Percentiles rank a stretch among this genome's conserved stretches.
phyloP scores from a whole-genome alignment of 2,888 invertebrate genomes.

The Plebejus anna region DNA sequence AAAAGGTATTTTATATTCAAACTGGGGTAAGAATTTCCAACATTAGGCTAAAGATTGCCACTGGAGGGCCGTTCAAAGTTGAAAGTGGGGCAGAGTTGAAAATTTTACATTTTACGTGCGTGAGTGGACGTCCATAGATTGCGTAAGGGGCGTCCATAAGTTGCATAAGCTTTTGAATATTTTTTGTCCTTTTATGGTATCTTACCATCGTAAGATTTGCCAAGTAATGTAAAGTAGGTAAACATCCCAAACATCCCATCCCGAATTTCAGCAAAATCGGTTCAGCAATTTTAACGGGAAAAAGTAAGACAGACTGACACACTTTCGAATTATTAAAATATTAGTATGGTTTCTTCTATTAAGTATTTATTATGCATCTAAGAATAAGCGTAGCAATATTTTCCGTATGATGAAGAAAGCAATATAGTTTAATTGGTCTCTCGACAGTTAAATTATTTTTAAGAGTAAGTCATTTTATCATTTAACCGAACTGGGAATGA shows the following conservation, averaged over 20 bases:
- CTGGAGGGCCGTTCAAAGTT: not conserved
- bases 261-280: too few relatives aligned
- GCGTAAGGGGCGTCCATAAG: not conserved
- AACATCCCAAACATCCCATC: too few relatives aligned
- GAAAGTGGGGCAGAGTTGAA: not conserved
- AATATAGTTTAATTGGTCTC: constrained; percentile 1
- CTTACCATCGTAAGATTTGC: too few relatives aligned
- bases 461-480: constrained; percentile 40
- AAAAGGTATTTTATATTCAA: not conserved
- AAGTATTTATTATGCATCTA: too few relatives aligned
- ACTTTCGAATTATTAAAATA: too few relatives aligned
- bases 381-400: not conserved
- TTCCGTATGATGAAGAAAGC: not conserved
- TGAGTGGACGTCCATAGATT: not conserved
- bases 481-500: constrained; percentile 64
- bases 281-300: too few relatives aligned
- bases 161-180: not conserved
- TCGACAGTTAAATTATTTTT: constrained; percentile 1
- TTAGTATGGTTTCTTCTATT: too few relatives aligned
- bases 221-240: too few relatives aligned
- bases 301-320: too few relatives aligned
- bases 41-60: not conserved
- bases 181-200: too few relatives aligned
- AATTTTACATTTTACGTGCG: not conserved
- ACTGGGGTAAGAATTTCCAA: not conserved